phyloP scores from a whole-genome alignment of 2,888 invertebrate genomes.

The Oscheius sp. region DNA sequence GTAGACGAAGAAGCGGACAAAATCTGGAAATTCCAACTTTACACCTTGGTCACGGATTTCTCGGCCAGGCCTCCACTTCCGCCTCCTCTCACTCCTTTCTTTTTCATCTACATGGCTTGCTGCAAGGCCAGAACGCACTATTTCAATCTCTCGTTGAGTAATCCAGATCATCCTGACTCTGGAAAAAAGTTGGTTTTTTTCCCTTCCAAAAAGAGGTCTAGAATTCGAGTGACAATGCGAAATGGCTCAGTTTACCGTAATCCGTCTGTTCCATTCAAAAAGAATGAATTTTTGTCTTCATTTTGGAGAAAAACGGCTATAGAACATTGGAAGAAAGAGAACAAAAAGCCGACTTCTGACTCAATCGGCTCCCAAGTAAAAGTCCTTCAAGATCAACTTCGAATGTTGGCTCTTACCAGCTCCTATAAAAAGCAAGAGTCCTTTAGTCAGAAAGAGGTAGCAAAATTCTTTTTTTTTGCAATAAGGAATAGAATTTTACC shows the following conservation, averaged over 20 bases:
- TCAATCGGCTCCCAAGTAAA: slow-evolving; percentile 29
- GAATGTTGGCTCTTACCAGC: slow-evolving; percentile 17
- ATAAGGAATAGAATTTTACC: not conserved
- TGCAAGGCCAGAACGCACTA: slow-evolving; percentile 42
- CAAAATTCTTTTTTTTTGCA: not conserved
- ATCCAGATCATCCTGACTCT: slow-evolving; percentile 59
- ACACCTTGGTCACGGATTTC: slow-evolving; percentile 69
- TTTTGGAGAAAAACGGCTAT: slow-evolving; percentile 53
- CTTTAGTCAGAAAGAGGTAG: slow-evolving; percentile 10
- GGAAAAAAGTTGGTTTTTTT: slow-evolving; percentile 18
- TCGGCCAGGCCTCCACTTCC: slow-evolving; percentile 69
- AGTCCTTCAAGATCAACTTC: slow-evolving; percentile 21
- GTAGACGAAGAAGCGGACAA: slow-evolving; percentile 70
- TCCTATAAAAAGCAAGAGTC: slow-evolving; percentile 26
- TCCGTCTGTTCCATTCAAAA: slow-evolving; percentile 60
- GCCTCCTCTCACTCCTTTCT: slow-evolving; percentile 69
- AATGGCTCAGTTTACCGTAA: slow-evolving; percentile 60
- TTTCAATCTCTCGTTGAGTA: slow-evolving; percentile 33
- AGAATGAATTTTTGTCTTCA: slow-evolving; percentile 36
- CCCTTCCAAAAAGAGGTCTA: not conserved
- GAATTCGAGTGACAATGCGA: slow-evolving; percentile 30
- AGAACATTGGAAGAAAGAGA: slow-evolving; percentile 46
- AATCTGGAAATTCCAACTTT: slow-evolving; percentile 71
- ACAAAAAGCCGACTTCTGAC: not conserved
- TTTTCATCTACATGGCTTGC: slow-evolving; percentile 57